These are phyloP conservation scores for Bostrychus sinensis DNA, from an alignment of 2,113 vertebrate genomes.

Conservation along the genomic window DNA sequence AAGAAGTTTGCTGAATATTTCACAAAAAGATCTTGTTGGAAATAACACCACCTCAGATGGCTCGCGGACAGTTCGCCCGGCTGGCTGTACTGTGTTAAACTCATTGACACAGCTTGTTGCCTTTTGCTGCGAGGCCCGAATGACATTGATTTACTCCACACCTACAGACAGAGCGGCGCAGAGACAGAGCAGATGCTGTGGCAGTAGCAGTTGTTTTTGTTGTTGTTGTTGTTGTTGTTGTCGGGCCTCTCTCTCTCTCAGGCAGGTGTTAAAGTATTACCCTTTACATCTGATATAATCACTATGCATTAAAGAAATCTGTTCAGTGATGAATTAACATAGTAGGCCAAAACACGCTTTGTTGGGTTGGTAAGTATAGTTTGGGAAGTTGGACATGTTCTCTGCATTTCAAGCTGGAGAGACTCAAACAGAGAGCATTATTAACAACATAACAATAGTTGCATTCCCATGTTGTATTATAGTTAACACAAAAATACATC, in stretches of 20 bases:
- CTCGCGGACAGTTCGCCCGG: conserved; percentile 12
- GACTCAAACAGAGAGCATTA: too few relatives aligned
- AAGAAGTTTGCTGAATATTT: conserved; percentile 8
- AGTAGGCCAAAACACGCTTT: too few relatives aligned
- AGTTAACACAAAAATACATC: too few relatives aligned
- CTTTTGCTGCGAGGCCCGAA: conserved; percentile 23
- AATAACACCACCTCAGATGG: conserved; percentile 22
- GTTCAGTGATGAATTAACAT: background rate
- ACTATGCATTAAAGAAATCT: background rate
- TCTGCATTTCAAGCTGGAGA: too few relatives aligned
- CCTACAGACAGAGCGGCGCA: conserved; percentile 34
- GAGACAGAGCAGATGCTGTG: conserved; percentile 30
- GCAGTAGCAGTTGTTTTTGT: conserved; percentile 28
- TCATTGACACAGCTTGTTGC: conserved; percentile 38
- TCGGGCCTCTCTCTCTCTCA: conserved; percentile 19
- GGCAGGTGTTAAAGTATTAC: conserved; percentile 34
- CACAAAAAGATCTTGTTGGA: background rate
- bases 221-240: conserved; percentile 33
- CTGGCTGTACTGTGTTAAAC: conserved; percentile 8
- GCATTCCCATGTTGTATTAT: too few relatives aligned
- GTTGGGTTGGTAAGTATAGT: too few relatives aligned
- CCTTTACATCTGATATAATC: conserved; percentile 16
- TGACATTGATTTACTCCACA: conserved; percentile 57
- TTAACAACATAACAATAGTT: too few relatives aligned
- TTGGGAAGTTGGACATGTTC: too few relatives aligned